Conservation (phyloP, 2,113 vertebrate genomes). For the Euleptes europaea region DNA sequence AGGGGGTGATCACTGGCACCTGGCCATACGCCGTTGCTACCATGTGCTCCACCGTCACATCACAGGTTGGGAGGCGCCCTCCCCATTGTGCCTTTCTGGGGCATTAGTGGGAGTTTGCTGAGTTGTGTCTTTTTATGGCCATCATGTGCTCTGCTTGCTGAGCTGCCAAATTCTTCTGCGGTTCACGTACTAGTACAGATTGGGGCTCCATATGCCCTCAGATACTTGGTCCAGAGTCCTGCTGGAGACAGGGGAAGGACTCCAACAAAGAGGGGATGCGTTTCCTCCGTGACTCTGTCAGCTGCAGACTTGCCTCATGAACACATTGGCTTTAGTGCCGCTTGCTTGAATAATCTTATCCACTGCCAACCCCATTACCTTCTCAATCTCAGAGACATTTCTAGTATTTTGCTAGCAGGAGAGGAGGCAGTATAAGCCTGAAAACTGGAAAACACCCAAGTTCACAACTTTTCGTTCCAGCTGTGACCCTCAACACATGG, state of each 20-base stretch:
- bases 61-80: neutral
- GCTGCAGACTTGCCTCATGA: neutral
- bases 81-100: neutral
- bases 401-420: neutral
- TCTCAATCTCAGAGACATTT: neutral
- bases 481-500: neutral
- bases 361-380: neutral
- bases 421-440: neutral
- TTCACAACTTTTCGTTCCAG: neutral
- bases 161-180: neutral
- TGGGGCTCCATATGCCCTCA: conserved; percentile 34
- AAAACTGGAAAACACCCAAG: neutral
- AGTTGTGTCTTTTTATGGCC: neutral
- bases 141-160: neutral
- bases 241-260: neutral
- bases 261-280: conserved; percentile 24
- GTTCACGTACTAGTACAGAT: neutral
- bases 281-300: conserved; percentile 5
- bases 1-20: conserved; percentile 48
- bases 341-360: neutral
- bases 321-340: neutral
- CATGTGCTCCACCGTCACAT: neutral
- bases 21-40: conserved; percentile 23
- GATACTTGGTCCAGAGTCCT: conserved; percentile 1
- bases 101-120: neutral